Evolutionary conservation across 1,140 invertebrate genomes (phyloP).

Genomic region (Ruditapes philippinarum): DNA sequence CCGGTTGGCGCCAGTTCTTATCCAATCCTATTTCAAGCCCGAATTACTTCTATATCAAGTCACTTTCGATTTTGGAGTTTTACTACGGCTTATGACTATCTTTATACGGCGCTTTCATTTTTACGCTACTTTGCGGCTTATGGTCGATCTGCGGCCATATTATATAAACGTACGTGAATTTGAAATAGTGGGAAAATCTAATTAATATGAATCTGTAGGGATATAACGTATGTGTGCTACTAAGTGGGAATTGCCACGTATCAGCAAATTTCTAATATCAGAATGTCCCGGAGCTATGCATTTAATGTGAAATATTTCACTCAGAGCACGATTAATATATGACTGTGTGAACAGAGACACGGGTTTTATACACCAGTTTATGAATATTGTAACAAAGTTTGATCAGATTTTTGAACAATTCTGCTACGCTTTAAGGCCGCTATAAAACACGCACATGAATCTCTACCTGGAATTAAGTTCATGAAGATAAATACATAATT

Average conservation of each 20-base stretch:
- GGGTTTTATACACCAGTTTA: neutral
- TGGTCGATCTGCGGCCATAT: neutral
- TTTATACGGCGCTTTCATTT: neutral
- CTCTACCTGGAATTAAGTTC: neutral
- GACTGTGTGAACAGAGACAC: neutral
- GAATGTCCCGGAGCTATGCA: constrained; percentile 18
- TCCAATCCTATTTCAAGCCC: constrained; percentile 48
- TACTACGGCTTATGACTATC: neutral
- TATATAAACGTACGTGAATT: neutral
- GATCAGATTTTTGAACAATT: neutral
- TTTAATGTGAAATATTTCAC: constrained; percentile 33
- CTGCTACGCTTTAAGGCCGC: neutral
- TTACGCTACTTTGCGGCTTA: neutral
- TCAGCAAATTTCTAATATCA: constrained; percentile 7
- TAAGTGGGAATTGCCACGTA: constrained; percentile 4
- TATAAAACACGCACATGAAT: neutral
- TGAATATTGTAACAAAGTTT: constrained; percentile 34
- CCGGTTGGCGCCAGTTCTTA: constrained; percentile 46
- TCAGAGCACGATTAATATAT: constrained; percentile 2
- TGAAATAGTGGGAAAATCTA: constrained; percentile 17
- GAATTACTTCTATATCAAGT: constrained; percentile 29
- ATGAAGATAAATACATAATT: too few relatives aligned
- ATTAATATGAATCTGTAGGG: constrained; percentile 13
- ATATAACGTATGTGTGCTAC: neutral
- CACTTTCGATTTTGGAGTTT: neutral